These are phyloP conservation scores for Chouioia cunea DNA, from an alignment of 2,888 invertebrate genomes.

Conservation along the genomic window DNA sequence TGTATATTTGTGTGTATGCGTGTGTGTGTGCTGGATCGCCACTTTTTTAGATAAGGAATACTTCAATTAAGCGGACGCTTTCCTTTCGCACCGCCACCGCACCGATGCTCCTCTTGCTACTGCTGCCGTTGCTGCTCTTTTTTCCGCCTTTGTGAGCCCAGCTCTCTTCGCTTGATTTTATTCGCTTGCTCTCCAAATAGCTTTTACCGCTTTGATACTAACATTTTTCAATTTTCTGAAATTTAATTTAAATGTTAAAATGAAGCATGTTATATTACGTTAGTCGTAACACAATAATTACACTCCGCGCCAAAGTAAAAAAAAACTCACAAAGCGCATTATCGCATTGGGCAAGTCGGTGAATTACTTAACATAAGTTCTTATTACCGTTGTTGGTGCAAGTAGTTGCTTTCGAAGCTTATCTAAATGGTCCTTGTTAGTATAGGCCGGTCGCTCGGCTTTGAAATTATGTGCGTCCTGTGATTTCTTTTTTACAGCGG, in stretches of 20 bases:
- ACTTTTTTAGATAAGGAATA: slow-evolving; percentile 68
- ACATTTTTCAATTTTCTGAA: too few relatives aligned
- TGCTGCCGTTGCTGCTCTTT: slow-evolving; percentile 5
- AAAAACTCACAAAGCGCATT: too few relatives aligned
- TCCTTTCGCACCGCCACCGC: slow-evolving; percentile 12
- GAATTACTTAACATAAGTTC: slow-evolving; percentile 34
- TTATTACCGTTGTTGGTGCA: slow-evolving; percentile 21
- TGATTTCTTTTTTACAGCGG: slow-evolving; percentile 23
- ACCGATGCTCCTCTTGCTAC: slow-evolving; percentile 3
- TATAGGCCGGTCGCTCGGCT: slow-evolving; percentile 25
- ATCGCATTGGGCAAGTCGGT: too few relatives aligned
- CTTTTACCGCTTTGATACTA: too few relatives aligned
- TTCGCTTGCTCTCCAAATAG: background rate
- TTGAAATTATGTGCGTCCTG: slow-evolving; percentile 35
- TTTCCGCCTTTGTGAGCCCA: background rate
- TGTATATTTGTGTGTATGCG: slow-evolving; percentile 40
- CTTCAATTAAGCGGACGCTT: slow-evolving; percentile 63
- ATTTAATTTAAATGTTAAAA: too few relatives aligned
- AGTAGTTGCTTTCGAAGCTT: slow-evolving; percentile 19
- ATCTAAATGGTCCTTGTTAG: slow-evolving; percentile 40
- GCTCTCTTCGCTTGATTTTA: slow-evolving; percentile 36
- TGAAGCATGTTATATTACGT: too few relatives aligned
- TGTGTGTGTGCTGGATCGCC: slow-evolving; percentile 60
- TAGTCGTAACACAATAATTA: too few relatives aligned
- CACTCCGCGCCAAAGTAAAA: too few relatives aligned